Evolutionary conservation across 2,113 vertebrate genomes (phyloP).

Genomic region (Petrocephalus microphthalmus): DNA sequence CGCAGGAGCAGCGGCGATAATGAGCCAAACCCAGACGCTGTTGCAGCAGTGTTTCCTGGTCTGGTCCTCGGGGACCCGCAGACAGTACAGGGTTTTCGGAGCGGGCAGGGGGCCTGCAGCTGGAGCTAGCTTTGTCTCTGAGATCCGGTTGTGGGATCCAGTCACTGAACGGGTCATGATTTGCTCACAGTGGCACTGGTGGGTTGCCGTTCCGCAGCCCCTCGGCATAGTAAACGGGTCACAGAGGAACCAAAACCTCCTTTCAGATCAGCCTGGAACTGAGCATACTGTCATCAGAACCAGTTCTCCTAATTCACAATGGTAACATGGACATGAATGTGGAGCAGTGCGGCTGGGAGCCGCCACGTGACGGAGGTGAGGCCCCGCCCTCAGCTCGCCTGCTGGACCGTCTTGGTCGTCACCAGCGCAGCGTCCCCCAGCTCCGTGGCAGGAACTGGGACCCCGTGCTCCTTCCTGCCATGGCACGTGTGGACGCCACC

Average conservation of each 20-base stretch:
- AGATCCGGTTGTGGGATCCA: neutral
- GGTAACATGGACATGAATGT: neutral
- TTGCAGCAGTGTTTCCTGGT: too few relatives aligned
- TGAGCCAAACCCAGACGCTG: neutral
- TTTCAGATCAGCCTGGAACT: neutral
- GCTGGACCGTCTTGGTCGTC: constrained; percentile 60
- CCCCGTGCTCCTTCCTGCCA: constrained; percentile 38
- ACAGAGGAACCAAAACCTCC: neutral
- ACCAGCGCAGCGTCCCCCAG: constrained; percentile 57
- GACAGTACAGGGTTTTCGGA: too few relatives aligned
- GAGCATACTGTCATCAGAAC: neutral
- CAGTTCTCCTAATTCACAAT: neutral
- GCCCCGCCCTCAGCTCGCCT: neutral
- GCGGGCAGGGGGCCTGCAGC: neutral
- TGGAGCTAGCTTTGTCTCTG: neutral
- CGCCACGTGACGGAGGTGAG: neutral
- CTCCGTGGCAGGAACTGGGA: constrained; percentile 68
- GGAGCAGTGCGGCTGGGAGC: neutral
- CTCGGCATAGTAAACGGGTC: neutral
- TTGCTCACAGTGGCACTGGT: neutral
- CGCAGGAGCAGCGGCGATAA: neutral
- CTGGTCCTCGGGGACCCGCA: too few relatives aligned
- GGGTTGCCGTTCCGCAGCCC: neutral
- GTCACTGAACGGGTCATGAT: neutral
- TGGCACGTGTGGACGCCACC: constrained; percentile 14